Base-by-base conservation (phyloP, 2,113 vertebrate species). In the Gymnarchus niloticus region DNA sequence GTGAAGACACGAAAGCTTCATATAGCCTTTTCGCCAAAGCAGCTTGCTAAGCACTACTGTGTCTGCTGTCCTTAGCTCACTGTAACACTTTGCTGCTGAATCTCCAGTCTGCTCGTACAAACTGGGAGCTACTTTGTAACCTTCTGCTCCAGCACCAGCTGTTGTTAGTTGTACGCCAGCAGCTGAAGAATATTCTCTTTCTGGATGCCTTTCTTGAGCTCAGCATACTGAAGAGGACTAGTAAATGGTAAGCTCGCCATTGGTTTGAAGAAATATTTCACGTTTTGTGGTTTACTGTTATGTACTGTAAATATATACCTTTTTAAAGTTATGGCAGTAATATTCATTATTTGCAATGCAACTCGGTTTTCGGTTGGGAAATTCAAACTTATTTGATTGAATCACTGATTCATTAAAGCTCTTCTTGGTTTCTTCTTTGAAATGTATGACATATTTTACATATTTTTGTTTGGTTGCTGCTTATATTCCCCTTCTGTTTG, bases 1-100 rank as follows among this genome's bases (percentile, higher is more conserved):
- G 54, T 28, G 69, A 41, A 56, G 69, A 85, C 23, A 93, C 93
- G 93, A 93, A 93, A 93, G 69, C 37, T 57, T 77, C n/a, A 56
- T 77, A 91, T 91, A 48, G 44, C 76, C 91, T 93, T 76, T 91
- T 88, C 87, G 51, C 59, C 78, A 83, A 69, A 4, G 87, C 89
- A 87, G 86, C 91, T 46, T 91, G 87, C 89, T n/a, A 3, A 10
- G 37, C 59, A n/a, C 33, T n/a, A 46, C 49, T 52, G 73, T 69
- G 46, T 8, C 59, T 73, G 59, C 49, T 84, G 65, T 51, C 65
- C 41, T 8, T 52, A 28, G 61, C 48, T 61, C 17, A 44, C 17
- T 82, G 52, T 82, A 59, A 81, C 46, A 57, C 51, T 21, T 28
- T 81, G 28, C 78, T 41, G 56, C 59, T 86, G 46, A 41, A 46